Percentiles rank a stretch among this genome's conserved stretches.
phyloP scores from a whole-genome alignment of 2,113 vertebrate genomes.

The Microtus montanus region DNA sequence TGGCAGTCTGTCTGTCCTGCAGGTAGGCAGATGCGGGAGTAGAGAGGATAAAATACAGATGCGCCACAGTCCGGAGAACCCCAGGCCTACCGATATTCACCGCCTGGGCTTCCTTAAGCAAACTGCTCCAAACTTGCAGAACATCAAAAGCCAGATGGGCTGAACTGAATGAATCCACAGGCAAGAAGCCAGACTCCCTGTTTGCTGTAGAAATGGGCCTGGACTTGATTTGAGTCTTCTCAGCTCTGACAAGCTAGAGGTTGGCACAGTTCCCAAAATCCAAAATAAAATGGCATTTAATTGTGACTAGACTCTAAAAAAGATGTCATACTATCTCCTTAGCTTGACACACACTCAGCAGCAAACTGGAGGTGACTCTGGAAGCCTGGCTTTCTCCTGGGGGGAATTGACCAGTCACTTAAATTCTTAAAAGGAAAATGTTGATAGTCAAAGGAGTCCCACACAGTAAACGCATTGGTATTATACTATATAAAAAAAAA shows the following conservation, averaged over 20 bases:
- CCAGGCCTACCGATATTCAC: constrained; percentile 67
- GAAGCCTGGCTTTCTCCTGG: constrained; percentile 68
- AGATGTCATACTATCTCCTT: constrained; percentile 78
- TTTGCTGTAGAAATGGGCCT: constrained; percentile 85
- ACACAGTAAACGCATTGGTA: neutral
- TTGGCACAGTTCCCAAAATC: constrained; percentile 82
- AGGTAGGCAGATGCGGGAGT: constrained; percentile 74
- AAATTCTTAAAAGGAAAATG: constrained; percentile 26
- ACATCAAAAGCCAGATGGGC: constrained; percentile 87
- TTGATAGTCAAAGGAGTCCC: constrained; percentile 54
- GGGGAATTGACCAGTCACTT: constrained; percentile 11
- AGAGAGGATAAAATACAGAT: constrained; percentile 55
- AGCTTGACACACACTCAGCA: constrained; percentile 53
- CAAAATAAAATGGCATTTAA: constrained; percentile 85
- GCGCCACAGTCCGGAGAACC: constrained; percentile 64
- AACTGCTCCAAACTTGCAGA: constrained; percentile 83
- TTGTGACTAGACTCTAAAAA: constrained; percentile 81
- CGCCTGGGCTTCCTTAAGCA: constrained; percentile 83
- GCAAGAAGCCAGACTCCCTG: constrained; percentile 83
- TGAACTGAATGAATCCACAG: constrained; percentile 82
- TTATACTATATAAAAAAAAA: neutral
- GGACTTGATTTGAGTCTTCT: constrained; percentile 86
- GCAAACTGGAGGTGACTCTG: neutral
- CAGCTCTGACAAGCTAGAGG: constrained; percentile 84
- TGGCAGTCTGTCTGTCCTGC: constrained; percentile 46